These are phyloP conservation scores for Neogale vison DNA, from an alignment of 2,113 vertebrate genomes.

Conservation along the genomic window DNA sequence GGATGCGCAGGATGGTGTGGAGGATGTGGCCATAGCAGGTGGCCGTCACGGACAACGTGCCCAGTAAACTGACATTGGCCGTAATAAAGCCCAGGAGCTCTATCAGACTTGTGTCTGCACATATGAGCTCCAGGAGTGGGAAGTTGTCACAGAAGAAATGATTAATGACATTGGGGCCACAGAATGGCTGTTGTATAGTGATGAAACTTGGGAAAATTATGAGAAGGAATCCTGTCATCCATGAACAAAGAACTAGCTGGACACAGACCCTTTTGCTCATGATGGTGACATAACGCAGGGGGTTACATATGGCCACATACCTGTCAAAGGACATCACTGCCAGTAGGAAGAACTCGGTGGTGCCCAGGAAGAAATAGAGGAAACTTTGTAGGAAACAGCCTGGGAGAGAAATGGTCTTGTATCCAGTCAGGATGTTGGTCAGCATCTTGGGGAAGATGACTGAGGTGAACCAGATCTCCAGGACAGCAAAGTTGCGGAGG, in stretches of 20 bases:
- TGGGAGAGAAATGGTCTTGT: slow-evolving; percentile 27
- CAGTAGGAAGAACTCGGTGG: slow-evolving; percentile 72
- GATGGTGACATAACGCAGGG: slow-evolving; percentile 65
- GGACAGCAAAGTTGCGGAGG: slow-evolving; percentile 69
- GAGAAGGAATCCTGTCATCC: slow-evolving; percentile 48
- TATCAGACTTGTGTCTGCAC: slow-evolving; percentile 49
- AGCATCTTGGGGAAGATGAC: slow-evolving; percentile 73
- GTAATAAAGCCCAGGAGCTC: slow-evolving; percentile 33
- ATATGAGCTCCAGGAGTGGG: slow-evolving; percentile 60
- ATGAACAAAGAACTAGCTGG: slow-evolving; percentile 62
- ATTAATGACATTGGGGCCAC: slow-evolving; percentile 67
- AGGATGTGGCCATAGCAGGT: slow-evolving; percentile 74
- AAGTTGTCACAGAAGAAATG: slow-evolving; percentile 79
- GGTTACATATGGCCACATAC: slow-evolving; percentile 77
- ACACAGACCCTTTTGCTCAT: slow-evolving; percentile 73
- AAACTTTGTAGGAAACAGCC: slow-evolving; percentile 69
- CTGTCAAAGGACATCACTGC: slow-evolving; percentile 80
- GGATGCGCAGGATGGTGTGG: slow-evolving; percentile 64
- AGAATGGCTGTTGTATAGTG: slow-evolving; percentile 54
- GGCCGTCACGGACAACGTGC: slow-evolving; percentile 64
- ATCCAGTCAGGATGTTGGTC: slow-evolving; percentile 40
- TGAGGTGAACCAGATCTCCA: slow-evolving; percentile 68
- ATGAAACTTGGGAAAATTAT: slow-evolving; percentile 38
- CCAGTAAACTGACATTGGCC: slow-evolving; percentile 55
- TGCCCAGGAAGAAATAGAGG: slow-evolving; percentile 73